A percentile compares a stretch with the other conserved stretches of the same genome.
These are phyloP conservation scores for Octopus sinensis DNA, from an alignment of 1,140 invertebrate species.

Conservation along the genomic window DNA sequence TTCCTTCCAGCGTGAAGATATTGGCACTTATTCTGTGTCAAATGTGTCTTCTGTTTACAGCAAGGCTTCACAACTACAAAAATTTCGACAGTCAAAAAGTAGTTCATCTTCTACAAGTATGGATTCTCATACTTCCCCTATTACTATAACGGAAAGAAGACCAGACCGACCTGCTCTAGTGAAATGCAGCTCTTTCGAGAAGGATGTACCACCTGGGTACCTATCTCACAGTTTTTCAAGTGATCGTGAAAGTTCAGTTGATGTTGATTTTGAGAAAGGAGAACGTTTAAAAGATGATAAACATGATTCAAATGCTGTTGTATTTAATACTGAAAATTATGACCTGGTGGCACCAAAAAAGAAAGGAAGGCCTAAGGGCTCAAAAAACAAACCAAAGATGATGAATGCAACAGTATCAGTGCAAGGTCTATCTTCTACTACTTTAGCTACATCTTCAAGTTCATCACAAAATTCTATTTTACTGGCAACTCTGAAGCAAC, in stretches of 20 bases:
- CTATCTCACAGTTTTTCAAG: not conserved
- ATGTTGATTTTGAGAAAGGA: not conserved
- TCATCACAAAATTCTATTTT: not conserved
- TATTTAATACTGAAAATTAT: not conserved
- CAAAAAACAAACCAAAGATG: conserved; percentile 40
- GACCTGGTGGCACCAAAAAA: conserved; percentile 26
- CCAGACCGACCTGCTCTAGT: not conserved
- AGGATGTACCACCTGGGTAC: not conserved
- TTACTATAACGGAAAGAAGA: not conserved
- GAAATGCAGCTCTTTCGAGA: not conserved
- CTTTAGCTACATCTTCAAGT: not conserved
- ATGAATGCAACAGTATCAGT: not conserved
- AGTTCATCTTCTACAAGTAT: not conserved
- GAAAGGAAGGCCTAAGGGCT: conserved; percentile 44
- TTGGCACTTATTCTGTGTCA: not conserved
- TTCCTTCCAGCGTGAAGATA: not conserved
- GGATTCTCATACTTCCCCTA: not conserved
- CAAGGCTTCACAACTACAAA: not conserved
- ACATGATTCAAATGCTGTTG: not conserved
- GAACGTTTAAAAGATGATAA: not conserved
- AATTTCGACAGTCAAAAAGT: not conserved
- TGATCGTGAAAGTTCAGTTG: not conserved
- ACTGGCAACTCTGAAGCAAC: not conserved
- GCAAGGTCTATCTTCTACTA: not conserved
- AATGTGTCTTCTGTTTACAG: not conserved